phyloP scores from a whole-genome alignment of 2,113 vertebrate species.

The Otolemur garnettii region DNA sequence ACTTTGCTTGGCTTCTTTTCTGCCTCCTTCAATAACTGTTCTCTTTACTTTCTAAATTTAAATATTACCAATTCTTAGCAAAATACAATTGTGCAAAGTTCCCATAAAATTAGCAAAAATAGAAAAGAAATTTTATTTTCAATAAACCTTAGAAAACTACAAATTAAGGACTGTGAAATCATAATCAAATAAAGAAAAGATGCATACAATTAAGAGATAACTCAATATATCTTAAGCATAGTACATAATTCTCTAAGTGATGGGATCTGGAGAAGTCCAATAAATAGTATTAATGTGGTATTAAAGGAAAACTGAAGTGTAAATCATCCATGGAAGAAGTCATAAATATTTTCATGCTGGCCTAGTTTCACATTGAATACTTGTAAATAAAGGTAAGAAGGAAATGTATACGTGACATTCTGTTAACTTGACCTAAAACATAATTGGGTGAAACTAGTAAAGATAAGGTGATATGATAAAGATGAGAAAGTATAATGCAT shows the following conservation, averaged over 20 bases:
- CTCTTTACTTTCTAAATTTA: neutral
- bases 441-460: neutral
- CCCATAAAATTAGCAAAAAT: neutral
- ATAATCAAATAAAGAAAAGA: neutral
- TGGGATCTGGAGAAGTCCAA: neutral
- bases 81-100: neutral
- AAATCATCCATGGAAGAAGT: neutral
- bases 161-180: neutral
- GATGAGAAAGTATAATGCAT: neutral
- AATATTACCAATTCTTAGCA: neutral
- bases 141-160: neutral
- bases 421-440: neutral
- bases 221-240: neutral
- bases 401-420: neutral
- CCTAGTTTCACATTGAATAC: neutral
- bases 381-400: neutral
- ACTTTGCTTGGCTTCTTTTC: neutral
- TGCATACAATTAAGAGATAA: neutral
- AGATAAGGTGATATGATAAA: neutral
- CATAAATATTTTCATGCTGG: neutral
- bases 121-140: neutral
- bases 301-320: neutral
- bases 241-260: neutral
- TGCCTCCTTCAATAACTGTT: neutral
- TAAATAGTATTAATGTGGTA: neutral